Evolutionary conservation across 2,888 invertebrate species (phyloP).

Genomic region (Phalera bucephala): DNA sequence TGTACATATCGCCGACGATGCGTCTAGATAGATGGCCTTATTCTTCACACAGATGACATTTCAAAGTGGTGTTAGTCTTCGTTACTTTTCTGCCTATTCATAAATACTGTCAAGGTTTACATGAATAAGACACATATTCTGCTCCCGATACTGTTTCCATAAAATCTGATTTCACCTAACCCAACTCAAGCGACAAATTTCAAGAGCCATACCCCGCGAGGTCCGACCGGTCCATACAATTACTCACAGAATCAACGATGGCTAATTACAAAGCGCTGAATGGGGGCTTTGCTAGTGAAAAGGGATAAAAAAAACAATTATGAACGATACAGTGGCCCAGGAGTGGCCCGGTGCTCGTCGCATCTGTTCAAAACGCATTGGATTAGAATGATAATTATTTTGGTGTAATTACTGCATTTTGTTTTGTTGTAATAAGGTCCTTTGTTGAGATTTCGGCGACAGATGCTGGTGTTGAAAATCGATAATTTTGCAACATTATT

Average conservation of each 20-base stretch:
- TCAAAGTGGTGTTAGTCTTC: no score
- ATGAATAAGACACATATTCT: no score
- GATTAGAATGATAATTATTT: slow-evolving; percentile 81
- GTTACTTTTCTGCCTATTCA: no score
- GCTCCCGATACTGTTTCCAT: no score
- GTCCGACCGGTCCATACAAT: slow-evolving; percentile 63
- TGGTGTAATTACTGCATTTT: slow-evolving; percentile 79
- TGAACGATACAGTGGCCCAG: slow-evolving; percentile 78
- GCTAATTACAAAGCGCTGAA: slow-evolving; percentile 79
- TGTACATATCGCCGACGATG: no score
- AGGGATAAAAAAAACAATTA: slow-evolving; percentile 68
- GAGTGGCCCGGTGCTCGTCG: slow-evolving; percentile 77
- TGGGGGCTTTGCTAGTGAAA: slow-evolving; percentile 71
- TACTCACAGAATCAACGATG: slow-evolving; percentile 72
- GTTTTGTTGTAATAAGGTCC: slow-evolving; percentile 32
- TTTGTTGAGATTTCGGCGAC: slow-evolving; percentile 16
- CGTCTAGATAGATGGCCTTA: no score
- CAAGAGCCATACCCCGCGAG: slow-evolving; percentile 36
- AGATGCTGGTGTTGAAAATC: no score
- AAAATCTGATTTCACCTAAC: neutral
- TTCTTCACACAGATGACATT: no score
- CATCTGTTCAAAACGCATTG: slow-evolving; percentile 76
- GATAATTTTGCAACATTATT: no score
- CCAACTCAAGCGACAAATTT: slow-evolving; percentile 21
- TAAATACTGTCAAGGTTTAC: no score